Conservation (phyloP, 2,797 vertebrate genomes). For the Strix occidentalis region DNA sequence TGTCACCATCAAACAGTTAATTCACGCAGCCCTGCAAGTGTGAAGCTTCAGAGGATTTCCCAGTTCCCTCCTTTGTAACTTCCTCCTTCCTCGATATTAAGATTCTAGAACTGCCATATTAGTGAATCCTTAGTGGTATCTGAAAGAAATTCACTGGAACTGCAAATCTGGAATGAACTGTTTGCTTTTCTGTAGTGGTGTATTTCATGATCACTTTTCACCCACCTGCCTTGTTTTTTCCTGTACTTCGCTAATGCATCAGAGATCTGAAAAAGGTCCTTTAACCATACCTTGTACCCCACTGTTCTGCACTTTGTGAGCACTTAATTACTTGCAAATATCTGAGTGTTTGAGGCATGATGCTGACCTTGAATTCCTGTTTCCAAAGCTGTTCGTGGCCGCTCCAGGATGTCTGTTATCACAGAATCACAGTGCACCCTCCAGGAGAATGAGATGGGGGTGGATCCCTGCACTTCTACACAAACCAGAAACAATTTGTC, state of each 20-base stretch:
- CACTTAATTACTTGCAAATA: neutral
- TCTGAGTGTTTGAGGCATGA: neutral
- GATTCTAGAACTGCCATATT: neutral
- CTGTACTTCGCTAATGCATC: neutral
- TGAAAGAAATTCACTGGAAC: neutral
- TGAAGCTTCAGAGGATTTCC: neutral
- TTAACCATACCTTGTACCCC: neutral
- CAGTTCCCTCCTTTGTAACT: neutral
- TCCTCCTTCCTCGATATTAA: neutral
- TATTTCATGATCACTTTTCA: neutral
- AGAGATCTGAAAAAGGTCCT: neutral
- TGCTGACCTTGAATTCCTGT: neutral
- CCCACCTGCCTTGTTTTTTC: neutral
- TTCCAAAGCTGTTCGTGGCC: slow-evolving; percentile 67
- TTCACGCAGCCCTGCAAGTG: neutral
- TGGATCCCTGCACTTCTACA: slow-evolving; percentile 56
- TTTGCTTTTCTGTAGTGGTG: neutral
- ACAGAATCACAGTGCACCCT: slow-evolving; percentile 49
- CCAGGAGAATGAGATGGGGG: slow-evolving; percentile 73
- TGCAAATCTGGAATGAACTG: neutral
- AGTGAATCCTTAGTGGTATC: neutral
- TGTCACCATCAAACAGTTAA: neutral
- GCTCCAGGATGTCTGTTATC: slow-evolving; percentile 71
- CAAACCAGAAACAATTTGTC: slow-evolving; percentile 37
- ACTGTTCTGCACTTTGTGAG: neutral